These are phyloP conservation scores for Sorex fumeus DNA, from an alignment of 2,113 vertebrate genomes.

Conservation along the genomic window DNA sequence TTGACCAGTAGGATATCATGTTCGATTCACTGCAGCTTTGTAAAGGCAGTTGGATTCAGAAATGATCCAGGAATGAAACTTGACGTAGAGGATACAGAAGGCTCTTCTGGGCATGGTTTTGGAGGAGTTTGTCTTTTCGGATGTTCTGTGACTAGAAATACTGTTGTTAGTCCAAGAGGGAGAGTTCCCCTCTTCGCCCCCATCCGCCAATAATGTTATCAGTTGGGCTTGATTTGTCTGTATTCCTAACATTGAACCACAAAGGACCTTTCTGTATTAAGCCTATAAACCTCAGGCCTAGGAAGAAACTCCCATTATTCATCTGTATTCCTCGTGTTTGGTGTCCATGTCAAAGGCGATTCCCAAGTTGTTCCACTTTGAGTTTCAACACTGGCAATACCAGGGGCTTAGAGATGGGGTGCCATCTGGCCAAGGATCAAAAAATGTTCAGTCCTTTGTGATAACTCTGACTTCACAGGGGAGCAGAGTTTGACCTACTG, in stretches of 20 bases:
- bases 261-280: background rate
- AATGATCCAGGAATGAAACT: constrained; percentile 13
- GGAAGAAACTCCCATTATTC: background rate
- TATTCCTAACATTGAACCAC: background rate
- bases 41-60: constrained; percentile 5
- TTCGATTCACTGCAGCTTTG: background rate
- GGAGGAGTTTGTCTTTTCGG: background rate
- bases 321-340: background rate
- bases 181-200: too few species aligned
- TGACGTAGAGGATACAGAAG: background rate
- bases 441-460: constrained; percentile 3
- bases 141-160: background rate
- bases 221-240: background rate
- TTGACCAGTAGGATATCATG: background rate
- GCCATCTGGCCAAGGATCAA: constrained; percentile 4
- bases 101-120: background rate
- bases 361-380: background rate
- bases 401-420: background rate
- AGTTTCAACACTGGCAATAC: constrained; percentile 9
- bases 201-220: too few species aligned
- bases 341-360: background rate
- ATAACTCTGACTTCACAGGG: background rate
- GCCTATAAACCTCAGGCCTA: background rate
- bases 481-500: background rate
- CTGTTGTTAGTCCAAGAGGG: background rate